Conservation (phyloP, 2,797 vertebrate genomes). For the Octomys mimax region DNA sequence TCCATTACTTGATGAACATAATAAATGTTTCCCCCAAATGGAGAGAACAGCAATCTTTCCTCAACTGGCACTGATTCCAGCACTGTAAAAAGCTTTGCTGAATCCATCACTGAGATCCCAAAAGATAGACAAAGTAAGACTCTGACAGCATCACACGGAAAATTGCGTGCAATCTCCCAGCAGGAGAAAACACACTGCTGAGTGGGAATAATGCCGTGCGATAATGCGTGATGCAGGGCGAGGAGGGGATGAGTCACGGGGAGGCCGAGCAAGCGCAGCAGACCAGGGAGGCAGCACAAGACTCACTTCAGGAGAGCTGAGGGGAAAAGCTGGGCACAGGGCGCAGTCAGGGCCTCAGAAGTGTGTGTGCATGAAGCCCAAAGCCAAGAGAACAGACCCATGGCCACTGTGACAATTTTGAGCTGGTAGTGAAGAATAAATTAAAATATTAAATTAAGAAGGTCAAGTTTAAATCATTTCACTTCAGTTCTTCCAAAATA, state of each 20-base stretch:
- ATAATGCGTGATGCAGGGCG: constrained; percentile 1
- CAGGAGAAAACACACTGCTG: constrained; percentile 56
- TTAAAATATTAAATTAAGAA: constrained; percentile 7
- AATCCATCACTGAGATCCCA: constrained; percentile 38
- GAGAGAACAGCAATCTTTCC: constrained; percentile 35
- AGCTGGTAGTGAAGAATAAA: constrained; percentile 10
- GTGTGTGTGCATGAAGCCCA: background rate
- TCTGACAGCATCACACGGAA: constrained; percentile 47
- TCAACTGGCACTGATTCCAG: constrained; percentile 42
- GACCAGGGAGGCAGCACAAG: constrained; percentile 59
- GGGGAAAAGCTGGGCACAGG: background rate
- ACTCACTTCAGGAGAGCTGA: constrained; percentile 9
- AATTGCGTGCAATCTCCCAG: constrained; percentile 69
- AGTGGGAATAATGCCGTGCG: constrained; percentile 56
- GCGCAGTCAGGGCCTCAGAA: constrained; percentile 36
- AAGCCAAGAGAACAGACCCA: background rate
- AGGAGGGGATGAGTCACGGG: constrained; percentile 54
- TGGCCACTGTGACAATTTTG: background rate
- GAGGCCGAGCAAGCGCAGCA: constrained; percentile 32
- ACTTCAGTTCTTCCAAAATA: background rate
- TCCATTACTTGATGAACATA: constrained; percentile 52
- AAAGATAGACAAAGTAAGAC: constrained; percentile 51
- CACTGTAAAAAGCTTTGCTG: constrained; percentile 54
- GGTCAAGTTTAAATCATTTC: background rate
- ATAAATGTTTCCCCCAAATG: constrained; percentile 3